phyloP scores from a whole-genome alignment of 2,888 invertebrate species.

The Phorcus lineatus region DNA sequence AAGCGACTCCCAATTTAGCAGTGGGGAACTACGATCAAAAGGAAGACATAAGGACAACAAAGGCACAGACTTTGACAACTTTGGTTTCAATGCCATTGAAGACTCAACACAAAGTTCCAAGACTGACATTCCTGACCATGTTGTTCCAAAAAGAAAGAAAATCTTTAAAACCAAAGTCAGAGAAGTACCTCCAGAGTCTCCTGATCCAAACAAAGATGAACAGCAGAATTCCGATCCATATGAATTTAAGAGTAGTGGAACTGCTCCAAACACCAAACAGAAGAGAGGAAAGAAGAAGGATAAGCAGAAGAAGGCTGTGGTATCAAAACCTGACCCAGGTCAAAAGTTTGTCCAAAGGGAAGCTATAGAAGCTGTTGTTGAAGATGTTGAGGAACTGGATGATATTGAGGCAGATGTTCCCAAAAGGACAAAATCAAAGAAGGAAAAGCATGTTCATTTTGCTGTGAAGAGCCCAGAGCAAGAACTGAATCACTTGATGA shows the following conservation, averaged over 20 bases:
- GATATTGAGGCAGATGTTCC: background rate
- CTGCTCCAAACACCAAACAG: conserved; percentile 41
- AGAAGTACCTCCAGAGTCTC: background rate
- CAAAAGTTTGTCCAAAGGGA: background rate
- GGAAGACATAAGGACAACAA: background rate
- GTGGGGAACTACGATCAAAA: too few relatives aligned
- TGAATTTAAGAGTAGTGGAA: conserved; percentile 61
- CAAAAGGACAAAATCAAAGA: conserved; percentile 2
- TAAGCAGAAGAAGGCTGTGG: background rate
- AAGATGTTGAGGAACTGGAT: background rate
- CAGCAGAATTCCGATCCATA: conserved; percentile 54
- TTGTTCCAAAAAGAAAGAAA: background rate
- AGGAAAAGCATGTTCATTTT: conserved; percentile 16
- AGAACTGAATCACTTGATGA: conserved; percentile 48
- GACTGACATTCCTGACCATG: background rate
- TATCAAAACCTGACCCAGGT: too few relatives aligned
- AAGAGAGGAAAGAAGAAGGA: conserved; percentile 26
- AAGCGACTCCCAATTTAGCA: background rate
- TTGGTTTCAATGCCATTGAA: background rate
- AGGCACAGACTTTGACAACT: background rate
- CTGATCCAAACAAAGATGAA: background rate
- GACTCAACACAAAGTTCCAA: background rate
- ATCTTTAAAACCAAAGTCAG: background rate
- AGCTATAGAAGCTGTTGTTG: background rate
- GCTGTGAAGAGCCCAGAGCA: conserved; percentile 20